Conservation (phyloP, 2,113 vertebrate genomes). For the Chaenocephalus aceratus region DNA sequence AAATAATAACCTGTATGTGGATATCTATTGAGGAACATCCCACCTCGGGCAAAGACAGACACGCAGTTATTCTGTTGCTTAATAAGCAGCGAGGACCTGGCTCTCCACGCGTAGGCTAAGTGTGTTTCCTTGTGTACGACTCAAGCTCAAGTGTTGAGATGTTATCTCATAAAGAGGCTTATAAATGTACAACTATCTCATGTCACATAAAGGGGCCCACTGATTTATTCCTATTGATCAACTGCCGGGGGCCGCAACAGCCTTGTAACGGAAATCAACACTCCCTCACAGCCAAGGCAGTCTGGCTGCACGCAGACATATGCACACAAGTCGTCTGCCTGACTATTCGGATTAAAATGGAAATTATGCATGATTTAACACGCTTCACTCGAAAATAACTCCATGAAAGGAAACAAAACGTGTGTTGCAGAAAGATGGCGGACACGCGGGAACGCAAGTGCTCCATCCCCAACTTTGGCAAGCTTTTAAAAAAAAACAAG, state of each 20-base stretch:
- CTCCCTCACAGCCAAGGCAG: slow-evolving; percentile 66
- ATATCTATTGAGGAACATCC: slow-evolving; percentile 49
- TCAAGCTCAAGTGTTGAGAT: slow-evolving; percentile 82
- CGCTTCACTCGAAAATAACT: slow-evolving; percentile 66
- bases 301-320: slow-evolving; percentile 56
- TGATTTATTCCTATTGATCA: slow-evolving; percentile 88
- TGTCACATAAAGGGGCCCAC: slow-evolving; percentile 81
- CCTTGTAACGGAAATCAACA: slow-evolving; percentile 84
- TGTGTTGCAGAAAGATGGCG: slow-evolving; percentile 41
- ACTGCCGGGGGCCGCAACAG: slow-evolving; percentile 76
- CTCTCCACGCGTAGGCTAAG: slow-evolving; percentile 16
- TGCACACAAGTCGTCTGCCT: slow-evolving; percentile 59
- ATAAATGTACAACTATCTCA: slow-evolving; percentile 85
- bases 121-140: slow-evolving; percentile 70
- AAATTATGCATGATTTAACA: slow-evolving; percentile 78
- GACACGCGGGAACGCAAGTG: slow-evolving; percentile 50
- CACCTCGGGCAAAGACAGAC: slow-evolving; percentile 32
- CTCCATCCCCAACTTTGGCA: slow-evolving; percentile 66
- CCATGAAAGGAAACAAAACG: slow-evolving; percentile 43
- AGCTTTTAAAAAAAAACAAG: slow-evolving; percentile 71
- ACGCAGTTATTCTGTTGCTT: slow-evolving; percentile 41
- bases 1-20: slow-evolving; percentile 15
- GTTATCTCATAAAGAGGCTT: slow-evolving; percentile 85
- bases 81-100: slow-evolving; percentile 51
- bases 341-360: slow-evolving; percentile 74